Base-by-base conservation (phyloP, 1,140 invertebrate genomes). In the Drosophila nasuta region DNA sequence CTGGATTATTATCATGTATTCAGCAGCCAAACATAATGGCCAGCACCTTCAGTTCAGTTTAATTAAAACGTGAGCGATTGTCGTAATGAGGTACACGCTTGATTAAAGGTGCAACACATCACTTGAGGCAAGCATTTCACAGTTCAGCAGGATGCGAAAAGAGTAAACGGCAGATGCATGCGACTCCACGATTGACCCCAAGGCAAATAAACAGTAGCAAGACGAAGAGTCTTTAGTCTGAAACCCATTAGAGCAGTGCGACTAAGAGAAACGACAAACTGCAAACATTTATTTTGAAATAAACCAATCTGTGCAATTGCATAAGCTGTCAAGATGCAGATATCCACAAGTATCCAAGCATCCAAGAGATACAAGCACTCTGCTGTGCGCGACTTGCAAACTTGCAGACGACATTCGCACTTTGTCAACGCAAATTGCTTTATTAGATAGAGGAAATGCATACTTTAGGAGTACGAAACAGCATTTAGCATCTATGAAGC, bases 31-130 rank as follows among this genome's bases (percentile, higher is more conserved):
- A n/a, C 13, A 17, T 6, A 6, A 33, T 17, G 17, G 46, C 45
- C 33, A 25, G 46, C 17, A 48, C 63, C 71, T 15, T 25, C 41
- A 68, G 52, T 35, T 25, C 41, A 46, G 66, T 56, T 78, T 79
- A 75, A 86, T 86, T 81, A 78, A 86, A 86, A 67, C 67, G 82
- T 86, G 75, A 76, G 82, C 82, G 72, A 72, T 81, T 72, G 67
- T 20, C 15, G n/a, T 79, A 81, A 79, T 79, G 75, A 81, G 63
- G 51, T 70, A 51, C 58, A 65, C 54, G 71, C 28, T 30, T 75
- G 78, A 81, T 86, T 79, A 67, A 63, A 78, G 49, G n/a, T 63
- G 48, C 10, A 4, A 25, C 38, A 45, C 5, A n/a, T 45, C 17
- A 43, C 56, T 45, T 1, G 38, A n/a, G 35, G 56, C 56, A 58